phyloP scores from a whole-genome alignment of 2,113 vertebrate genomes.

The Lates calcarifer region DNA sequence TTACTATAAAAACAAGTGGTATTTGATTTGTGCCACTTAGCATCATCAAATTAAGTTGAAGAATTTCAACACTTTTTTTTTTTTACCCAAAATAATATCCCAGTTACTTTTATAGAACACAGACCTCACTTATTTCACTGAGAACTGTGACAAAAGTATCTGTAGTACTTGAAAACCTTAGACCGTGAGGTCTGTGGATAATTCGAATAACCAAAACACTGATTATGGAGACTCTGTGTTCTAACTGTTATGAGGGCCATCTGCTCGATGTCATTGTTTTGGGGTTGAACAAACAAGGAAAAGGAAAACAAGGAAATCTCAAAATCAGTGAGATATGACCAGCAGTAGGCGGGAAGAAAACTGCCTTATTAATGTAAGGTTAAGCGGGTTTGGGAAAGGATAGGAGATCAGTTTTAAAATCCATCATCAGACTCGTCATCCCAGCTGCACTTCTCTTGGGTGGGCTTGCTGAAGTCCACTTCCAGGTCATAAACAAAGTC shows the following conservation, averaged over 20 bases:
- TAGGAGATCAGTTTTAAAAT: conserved; percentile 75
- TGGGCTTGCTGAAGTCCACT: conserved; percentile 88
- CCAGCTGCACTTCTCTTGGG: conserved; percentile 91
- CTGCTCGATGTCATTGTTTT: neutral
- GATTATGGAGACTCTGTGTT: neutral
- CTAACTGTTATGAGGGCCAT: no score
- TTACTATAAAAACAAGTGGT: neutral
- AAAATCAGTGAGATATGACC: neutral
- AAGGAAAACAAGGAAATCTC: neutral
- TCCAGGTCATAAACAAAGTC: conserved; percentile 92
- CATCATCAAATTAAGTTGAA: no score
- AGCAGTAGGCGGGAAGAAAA: neutral
- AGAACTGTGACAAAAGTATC: neutral
- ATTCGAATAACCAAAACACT: neutral
- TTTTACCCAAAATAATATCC: no score
- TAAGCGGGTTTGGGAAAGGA: no score
- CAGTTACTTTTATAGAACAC: no score
- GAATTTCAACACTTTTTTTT: no score
- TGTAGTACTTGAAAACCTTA: neutral
- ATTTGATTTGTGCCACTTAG: no score
- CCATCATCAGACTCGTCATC: conserved; percentile 89
- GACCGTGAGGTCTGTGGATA: neutral
- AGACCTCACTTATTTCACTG: no score
- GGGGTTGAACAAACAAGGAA: neutral
- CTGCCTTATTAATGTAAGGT: neutral